Evolutionary conservation across 2,888 invertebrate genomes (phyloP), one percentile per base, ranked within the genome.

Genomic region (Mythimna albipuncta): DNA sequence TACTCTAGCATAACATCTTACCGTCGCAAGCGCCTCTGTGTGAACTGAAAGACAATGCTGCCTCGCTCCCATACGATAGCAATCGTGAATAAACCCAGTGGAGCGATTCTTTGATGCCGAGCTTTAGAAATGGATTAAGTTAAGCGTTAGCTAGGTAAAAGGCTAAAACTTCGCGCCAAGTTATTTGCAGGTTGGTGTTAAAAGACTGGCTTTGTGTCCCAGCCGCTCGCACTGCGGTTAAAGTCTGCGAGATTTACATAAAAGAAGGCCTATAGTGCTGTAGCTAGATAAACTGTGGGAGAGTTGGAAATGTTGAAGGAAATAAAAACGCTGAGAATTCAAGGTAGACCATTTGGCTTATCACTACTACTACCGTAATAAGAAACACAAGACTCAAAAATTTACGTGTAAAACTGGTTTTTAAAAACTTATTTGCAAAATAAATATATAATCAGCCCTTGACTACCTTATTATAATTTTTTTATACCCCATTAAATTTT

Each of bases 61-160:
- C 72, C 86, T 77, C 79, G 85, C 89, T 84, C 91, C 88, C 91
- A 91, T 89, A 88, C 78, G 92, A 93, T 93, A 91, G 85, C 82
- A 81, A 93, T 92, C 93, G 83, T 89, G 92, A 92, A 92, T 89
- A 89, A 89, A 91, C 79, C 73, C 85, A 85, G 79, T 86, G 86
- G 86, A 86, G 89, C 89, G 90, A 90, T 90, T 83, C 88, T 89
- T 52, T 88, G 89, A 90, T 90, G 88, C 81, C 82, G 81, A 86
- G 85, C 87, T 90, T 88, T 89, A 88, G 89, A 91, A 91, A 90
- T 91, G 91, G 90, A 91, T 92, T 89, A 90, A 87, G 82, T 83
- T 88, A 76, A 81, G 78, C 75, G 68, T 77, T 79, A 67, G 69
- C 72, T 75, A 82, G 79, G 74, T 74, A 79, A 71, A 72, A 73